Base-by-base conservation (phyloP, 2,113 vertebrate species). In the Porphyrio hochstetteri region DNA sequence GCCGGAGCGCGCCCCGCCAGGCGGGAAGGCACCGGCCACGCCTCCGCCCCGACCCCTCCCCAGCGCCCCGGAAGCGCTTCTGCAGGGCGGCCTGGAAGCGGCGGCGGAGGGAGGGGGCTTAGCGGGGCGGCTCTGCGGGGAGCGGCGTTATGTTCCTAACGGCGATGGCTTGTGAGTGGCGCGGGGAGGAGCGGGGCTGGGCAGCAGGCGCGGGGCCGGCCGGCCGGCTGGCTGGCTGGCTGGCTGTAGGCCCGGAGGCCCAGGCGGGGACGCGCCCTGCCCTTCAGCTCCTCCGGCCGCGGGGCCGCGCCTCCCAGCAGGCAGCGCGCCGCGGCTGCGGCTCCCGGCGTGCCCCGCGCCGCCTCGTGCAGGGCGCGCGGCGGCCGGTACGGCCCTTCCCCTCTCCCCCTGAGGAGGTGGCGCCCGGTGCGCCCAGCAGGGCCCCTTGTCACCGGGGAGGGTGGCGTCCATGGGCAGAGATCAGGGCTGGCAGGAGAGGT, bases 101-200 rank as follows among this genome's bases (percentile, higher is more conserved):
- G 28, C 6, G 9, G 48, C 5, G 27, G n/a, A 18, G 14, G 42
- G 10, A 2, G 13, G 35, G 16, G 18, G 4, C 3, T 4, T 2
- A 29, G 2, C 1, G 11, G 33, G n/a, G 55, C 9, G 18, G 55
- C 9, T 20, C 18, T 1, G 31, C 11, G 13, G 16, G 8, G 1
- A 11, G 1, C 7, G 55, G 33, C 18, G 60, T 17, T 17, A 94
- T 94, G 95, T 94, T 94, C 28, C 79, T 96, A 6, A 94, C 95
- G 8, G 83, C 8, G 38, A 70, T 52, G 14, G 46, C 88, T 16
- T 18, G 95, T 96, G 70, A 96, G 95, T 79, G 75, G 33, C 11
- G 16, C 17, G 2, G 23, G 44, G 28, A 4, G n/a, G 9, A 11
- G 33, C 6, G 9, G 11, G 24, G 74, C 16, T 4, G 50, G 16